Evolutionary conservation across 2,113 vertebrate genomes (phyloP).

Genomic region (Protobothrops mucrosquamatus): DNA sequence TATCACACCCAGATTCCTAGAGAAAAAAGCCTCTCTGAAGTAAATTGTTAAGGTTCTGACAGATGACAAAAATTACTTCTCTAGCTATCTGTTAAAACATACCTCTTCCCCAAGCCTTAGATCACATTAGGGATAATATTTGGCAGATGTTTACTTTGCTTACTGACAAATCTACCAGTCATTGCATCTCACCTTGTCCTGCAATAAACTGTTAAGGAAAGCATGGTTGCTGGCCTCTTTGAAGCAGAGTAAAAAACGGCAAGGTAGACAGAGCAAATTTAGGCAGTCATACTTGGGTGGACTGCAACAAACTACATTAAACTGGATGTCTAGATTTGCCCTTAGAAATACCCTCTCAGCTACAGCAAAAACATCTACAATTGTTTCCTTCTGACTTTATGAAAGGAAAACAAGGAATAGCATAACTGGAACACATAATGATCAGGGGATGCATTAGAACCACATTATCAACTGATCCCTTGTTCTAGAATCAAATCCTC

Average conservation of each 20-base stretch:
- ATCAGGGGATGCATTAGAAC: not conserved
- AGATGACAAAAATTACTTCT: not conserved
- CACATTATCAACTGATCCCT: not conserved
- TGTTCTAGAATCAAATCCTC: not conserved
- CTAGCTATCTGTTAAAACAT: not conserved
- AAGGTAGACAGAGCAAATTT: not conserved
- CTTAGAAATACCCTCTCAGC: not conserved
- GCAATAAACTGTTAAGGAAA: not conserved
- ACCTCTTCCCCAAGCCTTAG: not conserved
- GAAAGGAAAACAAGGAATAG: not conserved
- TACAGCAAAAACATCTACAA: not conserved
- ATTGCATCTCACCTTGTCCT: not conserved
- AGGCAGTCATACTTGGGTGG: not conserved
- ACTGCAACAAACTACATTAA: not conserved
- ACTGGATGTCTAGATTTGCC: not conserved
- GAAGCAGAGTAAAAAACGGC: not conserved
- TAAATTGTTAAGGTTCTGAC: not conserved
- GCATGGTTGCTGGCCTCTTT: not conserved
- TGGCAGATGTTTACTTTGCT: not conserved
- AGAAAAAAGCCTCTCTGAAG: not conserved
- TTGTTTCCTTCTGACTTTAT: not conserved
- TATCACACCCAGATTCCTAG: not conserved
- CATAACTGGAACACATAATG: not conserved
- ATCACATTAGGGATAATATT: not conserved
- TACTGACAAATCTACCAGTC: not conserved